Base-by-base conservation (phyloP, 1,140 invertebrate species). In the Trissolcus basalis region DNA sequence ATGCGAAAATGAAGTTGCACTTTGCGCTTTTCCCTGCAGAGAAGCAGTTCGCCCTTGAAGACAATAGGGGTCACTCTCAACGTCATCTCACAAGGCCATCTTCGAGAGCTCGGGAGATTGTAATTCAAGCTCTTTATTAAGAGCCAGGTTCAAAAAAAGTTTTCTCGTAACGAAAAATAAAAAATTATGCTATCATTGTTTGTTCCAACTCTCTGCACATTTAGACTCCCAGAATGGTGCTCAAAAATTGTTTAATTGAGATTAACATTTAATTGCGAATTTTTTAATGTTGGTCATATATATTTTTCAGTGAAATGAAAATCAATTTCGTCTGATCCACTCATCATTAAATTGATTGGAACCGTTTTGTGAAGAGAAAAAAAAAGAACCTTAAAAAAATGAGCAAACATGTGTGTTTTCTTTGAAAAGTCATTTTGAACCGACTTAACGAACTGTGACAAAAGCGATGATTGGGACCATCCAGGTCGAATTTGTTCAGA, bases 71-170 rank as follows among this genome's bases (percentile, higher is more conserved):
- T 83, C 81, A 84, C 74, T 81, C 75, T 58, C 71, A 56, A 72
- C 67, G 67, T 79, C 79, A 86, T 85, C 83, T 86, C 61, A 67
- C 84, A 86, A 87, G 85, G 86, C 81, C 84, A 86, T 86, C 84
- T 81, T 72, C 55, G 59, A 55, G 58, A 78, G 63, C 50, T 14
- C 60, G 47, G 39, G 60, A 70, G 74, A 65, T 72, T 78, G 75
- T 81, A 78, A 81, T 78, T 80, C 75, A 80, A 81, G 65, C 80
- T 77, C 80, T 86, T 85, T 86, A 86, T 85, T 83, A 27, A 82
- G 72, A 55, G 15, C n/a, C 13, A 45, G 33, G 43, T 8, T 27
- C 19, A 56, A 13, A 47, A 55, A 60, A 58, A 68, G 56, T 64
- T 64, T 58, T 54, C 39, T 55, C 55, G 65, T 45, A 27, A 35